phyloP scores from a whole-genome alignment of 2,113 vertebrate species.

The Origma solitaria region DNA sequence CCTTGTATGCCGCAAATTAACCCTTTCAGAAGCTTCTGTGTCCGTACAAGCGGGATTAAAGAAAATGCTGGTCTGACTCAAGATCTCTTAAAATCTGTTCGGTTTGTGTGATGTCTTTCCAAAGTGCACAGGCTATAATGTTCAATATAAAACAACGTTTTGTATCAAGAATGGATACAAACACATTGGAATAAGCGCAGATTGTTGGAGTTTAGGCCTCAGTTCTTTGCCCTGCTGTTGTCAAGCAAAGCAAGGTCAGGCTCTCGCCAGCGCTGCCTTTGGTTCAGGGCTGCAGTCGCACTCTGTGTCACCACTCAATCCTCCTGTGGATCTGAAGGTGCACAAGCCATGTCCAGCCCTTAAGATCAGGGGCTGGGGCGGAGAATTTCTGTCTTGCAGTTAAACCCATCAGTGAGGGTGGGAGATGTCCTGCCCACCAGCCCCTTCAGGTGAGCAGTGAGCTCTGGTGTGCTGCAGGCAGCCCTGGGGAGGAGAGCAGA shows the following conservation, averaged over 20 bases:
- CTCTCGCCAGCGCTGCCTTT: fast-evolving
- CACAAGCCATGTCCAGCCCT: fast-evolving
- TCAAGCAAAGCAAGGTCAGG: background rate
- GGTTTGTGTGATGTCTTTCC: background rate
- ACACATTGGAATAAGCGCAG: background rate
- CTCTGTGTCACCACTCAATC: background rate
- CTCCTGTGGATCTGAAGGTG: fast-evolving
- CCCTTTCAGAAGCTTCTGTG: background rate
- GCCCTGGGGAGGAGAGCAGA: background rate
- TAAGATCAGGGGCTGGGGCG: background rate
- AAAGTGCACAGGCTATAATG: background rate
- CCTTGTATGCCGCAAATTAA: background rate
- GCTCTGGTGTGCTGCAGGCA: background rate
- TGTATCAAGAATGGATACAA: background rate
- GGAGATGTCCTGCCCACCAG: background rate
- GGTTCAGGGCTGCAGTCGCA: fast-evolving
- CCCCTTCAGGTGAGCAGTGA: background rate
- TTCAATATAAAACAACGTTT: background rate
- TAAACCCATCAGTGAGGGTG: fast-evolving
- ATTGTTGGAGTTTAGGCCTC: background rate
- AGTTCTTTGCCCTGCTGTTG: background rate
- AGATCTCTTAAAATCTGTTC: background rate
- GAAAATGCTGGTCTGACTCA: background rate
- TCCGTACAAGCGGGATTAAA: background rate
- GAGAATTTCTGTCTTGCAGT: background rate